Evolutionary conservation across 37 sponge, comb jelly and placozoan genomes (phyloP), one percentile per base, ranked within the genome.

Genomic region (Haliclona indistincta): DNA sequence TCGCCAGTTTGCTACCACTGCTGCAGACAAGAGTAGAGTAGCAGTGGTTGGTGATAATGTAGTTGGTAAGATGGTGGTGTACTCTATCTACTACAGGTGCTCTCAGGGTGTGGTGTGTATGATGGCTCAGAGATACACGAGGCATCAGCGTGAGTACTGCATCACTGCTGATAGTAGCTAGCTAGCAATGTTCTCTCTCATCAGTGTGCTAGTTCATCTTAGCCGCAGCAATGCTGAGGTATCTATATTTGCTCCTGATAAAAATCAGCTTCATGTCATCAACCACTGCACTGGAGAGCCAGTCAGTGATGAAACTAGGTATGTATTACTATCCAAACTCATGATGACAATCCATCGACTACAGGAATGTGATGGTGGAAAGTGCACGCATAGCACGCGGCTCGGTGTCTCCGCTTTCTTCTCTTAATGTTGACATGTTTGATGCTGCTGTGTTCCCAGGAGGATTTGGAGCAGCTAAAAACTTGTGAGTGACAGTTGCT

Each of bases 391-490:
- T 95, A 53, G 91, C 96, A 22, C 54, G 96, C 44, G 96, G 96
- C 5, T 70, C 80, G 2, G 78, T 95, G 22, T 52, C 75, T 38
- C 64, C 88, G 1, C 84, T 95, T 19, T 55, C 74, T 33, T 54
- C 41, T 28, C 75, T 95, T 5, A 65, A 20, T 54, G 81, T 71
- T 23, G 80, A 8, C 4, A 61, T 70, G 2, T 85, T 71, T 60
- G 83, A 84, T 74, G 92, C 84, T 10, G 67, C 91, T 35, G 81
- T 92, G 26, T 83, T 85, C 32, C 87, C 95, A 53, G 96, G 96
- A 37, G 96, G 96, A 33, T 95, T 95, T 84, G 96, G 96, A 70
- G 96, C 96, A 23, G 96, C 96, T 11, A 95, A 95, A 80, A 95
- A 95, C 67, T 68, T 95, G 89, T 89, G 52, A 53, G 80, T n/a